Evolutionary conservation across 2,797 vertebrate species (phyloP).

Genomic region (Lophius americanus): DNA sequence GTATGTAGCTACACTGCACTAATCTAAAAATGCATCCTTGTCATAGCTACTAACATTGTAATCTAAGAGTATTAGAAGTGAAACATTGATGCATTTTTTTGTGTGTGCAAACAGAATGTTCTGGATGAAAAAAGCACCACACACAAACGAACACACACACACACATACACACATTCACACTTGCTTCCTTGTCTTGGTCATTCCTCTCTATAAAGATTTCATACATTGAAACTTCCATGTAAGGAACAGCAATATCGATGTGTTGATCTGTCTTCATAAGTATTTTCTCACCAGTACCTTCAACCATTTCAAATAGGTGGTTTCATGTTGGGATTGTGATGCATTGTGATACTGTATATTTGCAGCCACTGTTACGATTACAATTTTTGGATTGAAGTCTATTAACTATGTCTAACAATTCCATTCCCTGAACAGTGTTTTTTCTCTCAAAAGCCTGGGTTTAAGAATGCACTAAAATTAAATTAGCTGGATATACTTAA

Average conservation of each 20-base stretch:
- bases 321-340: constrained; percentile 49
- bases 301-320: constrained; percentile 13
- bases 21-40: constrained; percentile 54
- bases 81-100: constrained; percentile 17
- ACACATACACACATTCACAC: constrained; percentile 10
- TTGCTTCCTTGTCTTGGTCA: constrained; percentile 28
- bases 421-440: no score
- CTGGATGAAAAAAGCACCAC: constrained; percentile 36
- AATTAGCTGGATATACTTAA: no score
- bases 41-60: constrained; percentile 35
- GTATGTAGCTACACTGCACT: constrained; percentile 47
- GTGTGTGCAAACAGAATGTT: constrained; percentile 55
- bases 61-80: constrained; percentile 34
- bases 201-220: constrained; percentile 39
- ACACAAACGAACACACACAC: constrained; percentile 20
- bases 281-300: constrained; percentile 15
- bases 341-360: constrained; percentile 17
- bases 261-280: constrained; percentile 30
- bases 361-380: constrained; percentile 10
- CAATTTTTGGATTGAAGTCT: background rate
- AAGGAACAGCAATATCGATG: constrained; percentile 64
- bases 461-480: no score
- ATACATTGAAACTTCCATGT: constrained; percentile 58
- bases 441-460: no score
- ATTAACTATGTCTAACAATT: no score